Conservation (phyloP, 2,797 vertebrate genomes). For the Moxostoma hubbsi region DNA sequence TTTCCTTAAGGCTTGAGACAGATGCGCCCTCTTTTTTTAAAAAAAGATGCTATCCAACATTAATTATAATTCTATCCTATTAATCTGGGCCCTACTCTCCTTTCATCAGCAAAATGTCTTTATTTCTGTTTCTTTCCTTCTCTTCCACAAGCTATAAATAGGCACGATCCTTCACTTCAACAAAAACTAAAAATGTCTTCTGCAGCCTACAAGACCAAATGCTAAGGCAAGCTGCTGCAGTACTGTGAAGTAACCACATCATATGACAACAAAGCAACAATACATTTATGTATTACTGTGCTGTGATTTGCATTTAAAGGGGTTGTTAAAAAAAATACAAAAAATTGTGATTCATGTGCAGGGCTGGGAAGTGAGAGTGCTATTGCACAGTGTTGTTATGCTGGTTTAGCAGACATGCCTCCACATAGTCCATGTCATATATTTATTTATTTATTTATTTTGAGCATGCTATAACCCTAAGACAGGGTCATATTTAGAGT, state of each 20-base stretch:
- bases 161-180: not conserved
- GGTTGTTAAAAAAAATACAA: constrained; percentile 12
- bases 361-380: not conserved
- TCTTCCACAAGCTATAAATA: not conserved
- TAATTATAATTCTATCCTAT: not conserved
- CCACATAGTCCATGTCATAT: constrained; percentile 1
- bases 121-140: not conserved
- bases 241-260: constrained; percentile 4
- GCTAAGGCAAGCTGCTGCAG: not conserved
- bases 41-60: not conserved
- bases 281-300: not conserved
- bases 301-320: constrained; percentile 16
- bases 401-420: constrained; percentile 22
- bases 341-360: constrained; percentile 25
- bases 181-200: constrained; percentile 13
- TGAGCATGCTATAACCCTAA: not conserved
- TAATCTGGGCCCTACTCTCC: not conserved
- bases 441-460: not conserved
- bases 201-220: not conserved
- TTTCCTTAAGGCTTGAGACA: not conserved
- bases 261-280: constrained; percentile 1
- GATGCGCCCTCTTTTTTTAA: not conserved
- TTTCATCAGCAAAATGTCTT: constrained; percentile 14
- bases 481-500: constrained; percentile 7
- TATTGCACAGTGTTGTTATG: not conserved